A percentile compares a stretch with the other conserved stretches of the same genome.
Conservation (phyloP, 2,113 vertebrate species). For the Mohoua ochrocephala region DNA sequence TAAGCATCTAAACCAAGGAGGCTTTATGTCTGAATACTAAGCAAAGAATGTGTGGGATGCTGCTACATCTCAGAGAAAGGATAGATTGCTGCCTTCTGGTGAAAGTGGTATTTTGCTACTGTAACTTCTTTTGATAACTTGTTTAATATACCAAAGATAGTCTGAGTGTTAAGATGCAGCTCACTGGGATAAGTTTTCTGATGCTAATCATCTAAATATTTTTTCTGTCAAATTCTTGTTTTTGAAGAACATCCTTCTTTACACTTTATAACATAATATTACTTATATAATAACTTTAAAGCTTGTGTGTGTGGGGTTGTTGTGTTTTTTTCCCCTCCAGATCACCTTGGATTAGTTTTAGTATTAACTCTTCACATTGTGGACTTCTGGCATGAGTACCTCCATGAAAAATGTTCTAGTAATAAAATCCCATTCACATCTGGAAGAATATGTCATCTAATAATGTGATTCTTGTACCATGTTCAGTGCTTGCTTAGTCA, state of each 20-base stretch:
- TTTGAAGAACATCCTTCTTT: not conserved
- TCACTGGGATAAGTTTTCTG: not conserved
- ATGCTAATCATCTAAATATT: too few species aligned
- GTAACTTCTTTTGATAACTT: not conserved
- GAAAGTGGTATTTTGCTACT: not conserved
- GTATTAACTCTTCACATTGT: not conserved
- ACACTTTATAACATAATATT: not conserved
- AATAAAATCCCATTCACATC: not conserved
- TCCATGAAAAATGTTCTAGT: not conserved
- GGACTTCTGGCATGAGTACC: not conserved
- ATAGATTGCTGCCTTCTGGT: not conserved
- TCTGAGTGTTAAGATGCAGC: not conserved
- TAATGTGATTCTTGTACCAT: not conserved
- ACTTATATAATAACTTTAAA: not conserved
- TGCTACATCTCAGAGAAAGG: not conserved
- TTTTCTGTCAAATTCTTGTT: not conserved
- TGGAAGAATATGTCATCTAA: not conserved
- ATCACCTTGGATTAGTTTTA: not conserved
- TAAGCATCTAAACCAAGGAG: not conserved
- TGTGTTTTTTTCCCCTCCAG: not conserved
- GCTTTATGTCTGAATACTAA: not conserved
- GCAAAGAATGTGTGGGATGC: not conserved
- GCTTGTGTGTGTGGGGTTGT: not conserved
- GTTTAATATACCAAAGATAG: not conserved
- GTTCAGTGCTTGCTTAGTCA: not conserved